A percentile compares a stretch with the other conserved stretches of the same genome.
Evolutionary conservation across 2,888 invertebrate species (phyloP).

Genomic region (Volucella inanis): DNA sequence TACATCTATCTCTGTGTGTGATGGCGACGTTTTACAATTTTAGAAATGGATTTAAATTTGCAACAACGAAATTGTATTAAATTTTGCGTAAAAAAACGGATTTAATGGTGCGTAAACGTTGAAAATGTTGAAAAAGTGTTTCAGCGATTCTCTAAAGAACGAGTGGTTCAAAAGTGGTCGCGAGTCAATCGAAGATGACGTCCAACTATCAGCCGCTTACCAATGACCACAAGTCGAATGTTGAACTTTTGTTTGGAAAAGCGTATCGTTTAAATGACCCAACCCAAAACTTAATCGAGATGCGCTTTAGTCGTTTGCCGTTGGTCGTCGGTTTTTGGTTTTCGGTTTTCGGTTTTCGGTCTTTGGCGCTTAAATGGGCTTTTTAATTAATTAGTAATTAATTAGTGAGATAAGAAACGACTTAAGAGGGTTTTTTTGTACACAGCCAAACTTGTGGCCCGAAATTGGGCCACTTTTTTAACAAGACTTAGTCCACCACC

Average conservation of each 20-base stretch:
- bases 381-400: constrained; percentile 71
- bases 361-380: constrained; percentile 58
- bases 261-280: constrained; percentile 63
- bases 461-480: constrained; percentile 38
- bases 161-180: no score
- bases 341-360: background rate
- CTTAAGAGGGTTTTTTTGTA: constrained; percentile 54
- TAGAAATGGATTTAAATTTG: no score
- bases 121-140: no score
- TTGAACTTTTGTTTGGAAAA: constrained; percentile 19
- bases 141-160: no score
- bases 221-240: constrained; percentile 7
- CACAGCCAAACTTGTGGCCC: constrained; percentile 16
- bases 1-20: no score
- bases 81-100: no score
- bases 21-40: no score
- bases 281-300: constrained; percentile 5
- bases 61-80: no score
- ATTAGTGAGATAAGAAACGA: constrained; percentile 62
- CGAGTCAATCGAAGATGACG: no score
- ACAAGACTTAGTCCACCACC: constrained; percentile 21
- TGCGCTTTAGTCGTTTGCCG: no score
- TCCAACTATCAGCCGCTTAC: background rate
- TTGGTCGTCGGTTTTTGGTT: no score
- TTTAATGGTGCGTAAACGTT: no score